Conservation (phyloP, 1,140 invertebrate genomes). For the Eciton burchellii region DNA sequence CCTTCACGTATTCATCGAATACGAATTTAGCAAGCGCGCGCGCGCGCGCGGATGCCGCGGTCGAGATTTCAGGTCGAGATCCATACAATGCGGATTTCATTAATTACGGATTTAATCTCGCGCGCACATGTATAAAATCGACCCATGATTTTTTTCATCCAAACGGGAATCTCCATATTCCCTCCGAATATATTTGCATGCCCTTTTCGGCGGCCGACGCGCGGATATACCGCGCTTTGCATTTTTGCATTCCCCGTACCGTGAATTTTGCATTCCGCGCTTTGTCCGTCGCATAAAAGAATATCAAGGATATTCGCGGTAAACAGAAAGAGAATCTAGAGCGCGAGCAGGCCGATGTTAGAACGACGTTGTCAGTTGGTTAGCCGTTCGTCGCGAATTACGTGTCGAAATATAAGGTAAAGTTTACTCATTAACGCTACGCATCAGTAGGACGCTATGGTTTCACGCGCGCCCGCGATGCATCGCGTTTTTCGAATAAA, state of each 20-base stretch:
- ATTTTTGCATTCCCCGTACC: constrained; percentile 53
- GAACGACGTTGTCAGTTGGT: constrained; percentile 63
- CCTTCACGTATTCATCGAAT: background rate
- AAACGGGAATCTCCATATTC: constrained; percentile 55
- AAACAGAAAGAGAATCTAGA: constrained; percentile 63
- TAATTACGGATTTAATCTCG: constrained; percentile 48
- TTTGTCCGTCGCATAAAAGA: constrained; percentile 54
- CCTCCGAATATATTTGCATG: constrained; percentile 61
- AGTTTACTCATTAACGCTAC: constrained; percentile 63
- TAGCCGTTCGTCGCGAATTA: constrained; percentile 65
- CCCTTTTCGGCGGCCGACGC: constrained; percentile 20
- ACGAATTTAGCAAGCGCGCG: background rate
- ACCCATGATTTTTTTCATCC: constrained; percentile 50
- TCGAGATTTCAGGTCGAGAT: constrained; percentile 13
- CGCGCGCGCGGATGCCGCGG: background rate
- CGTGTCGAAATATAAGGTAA: constrained; percentile 57
- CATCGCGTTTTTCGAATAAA: constrained; percentile 46
- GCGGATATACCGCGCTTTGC: constrained; percentile 41
- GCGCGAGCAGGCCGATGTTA: constrained; percentile 62
- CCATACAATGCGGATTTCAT: constrained; percentile 27
- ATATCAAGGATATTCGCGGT: constrained; percentile 59
- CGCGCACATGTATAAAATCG: constrained; percentile 35
- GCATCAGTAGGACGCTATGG: constrained; percentile 10
- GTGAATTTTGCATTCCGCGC: constrained; percentile 57
- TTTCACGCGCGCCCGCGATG: constrained; percentile 24